phyloP scores from a whole-genome alignment of 2,113 vertebrate genomes.

The Crotophaga sulcirostris region DNA sequence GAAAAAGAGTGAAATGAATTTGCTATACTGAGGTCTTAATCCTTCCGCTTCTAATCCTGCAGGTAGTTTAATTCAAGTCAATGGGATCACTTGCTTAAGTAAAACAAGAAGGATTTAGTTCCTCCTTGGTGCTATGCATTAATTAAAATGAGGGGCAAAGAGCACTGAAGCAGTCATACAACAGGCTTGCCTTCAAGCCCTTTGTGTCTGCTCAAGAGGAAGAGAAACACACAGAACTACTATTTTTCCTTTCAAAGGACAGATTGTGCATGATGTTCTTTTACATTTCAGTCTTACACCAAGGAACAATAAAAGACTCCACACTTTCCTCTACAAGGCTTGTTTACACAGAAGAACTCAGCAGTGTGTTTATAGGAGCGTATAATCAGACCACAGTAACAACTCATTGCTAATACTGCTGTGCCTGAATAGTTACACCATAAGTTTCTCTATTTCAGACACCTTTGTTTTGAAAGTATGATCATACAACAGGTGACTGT shows the following conservation, averaged over 20 bases:
- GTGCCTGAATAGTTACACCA: background rate
- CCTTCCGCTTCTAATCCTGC: background rate
- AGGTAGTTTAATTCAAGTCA: constrained; percentile 43
- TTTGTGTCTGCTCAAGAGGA: background rate
- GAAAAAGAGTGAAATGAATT: constrained; percentile 37
- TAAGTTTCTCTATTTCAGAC: background rate
- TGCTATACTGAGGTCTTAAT: constrained; percentile 4
- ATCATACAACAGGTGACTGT: background rate
- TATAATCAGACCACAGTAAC: background rate
- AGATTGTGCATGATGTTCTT: background rate
- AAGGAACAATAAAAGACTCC: background rate
- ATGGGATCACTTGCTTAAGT: background rate
- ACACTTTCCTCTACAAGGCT: background rate
- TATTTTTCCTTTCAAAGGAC: constrained; percentile 2
- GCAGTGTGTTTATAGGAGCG: background rate
- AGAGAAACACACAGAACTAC: background rate
- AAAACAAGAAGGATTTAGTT: constrained; percentile 37
- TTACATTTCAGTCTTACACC: background rate
- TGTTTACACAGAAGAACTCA: background rate
- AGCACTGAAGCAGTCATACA: background rate
- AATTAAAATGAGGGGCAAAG: background rate
- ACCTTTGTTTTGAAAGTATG: background rate
- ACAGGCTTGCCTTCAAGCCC: background rate
- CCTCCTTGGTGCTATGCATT: background rate
- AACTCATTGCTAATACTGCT: background rate